Base-by-base conservation (phyloP, 2,888 invertebrate genomes). In the Crocallis elinguaria region DNA sequence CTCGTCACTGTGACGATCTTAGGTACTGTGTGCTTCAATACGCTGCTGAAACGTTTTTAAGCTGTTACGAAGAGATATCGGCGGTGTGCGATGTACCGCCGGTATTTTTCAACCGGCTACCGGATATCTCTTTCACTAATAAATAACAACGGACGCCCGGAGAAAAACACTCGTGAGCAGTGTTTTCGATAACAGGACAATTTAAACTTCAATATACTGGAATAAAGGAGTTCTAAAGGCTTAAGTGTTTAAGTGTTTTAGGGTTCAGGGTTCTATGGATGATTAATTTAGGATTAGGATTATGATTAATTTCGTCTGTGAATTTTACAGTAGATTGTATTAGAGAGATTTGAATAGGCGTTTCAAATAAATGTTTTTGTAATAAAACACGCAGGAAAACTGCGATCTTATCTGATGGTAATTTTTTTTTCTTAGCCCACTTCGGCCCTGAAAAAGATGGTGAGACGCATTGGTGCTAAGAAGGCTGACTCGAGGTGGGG, bases 21-120 rank as follows among this genome's bases (percentile, higher is more conserved):
- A 17, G 25, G n/a, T 13, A 52, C 52, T 46, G 52, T 25, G 54
- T 63, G 58, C 62, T 11, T 1, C 23, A 14, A 27, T 39, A 25
- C 11, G 38, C 7, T 12, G 19, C 37, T 8, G 61, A 75, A 76
- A 69, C 72, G 81, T 77, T 82, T 82, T 85, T 80, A 85, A 81
- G 80, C 80, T 77, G 73, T 77, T 76, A 76, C 60, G 67, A 62
- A 66, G 77, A 84, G 79, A 81, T 83, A 85, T 84, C 82, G 78
- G 82, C 79, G 85, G 83, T 78, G 73, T 71, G 62, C 70, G 76
- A 69, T 70, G 62, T 64, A 69, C 67, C 60, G 57, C 61, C 64
- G 73, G 67, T 71, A 79, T 82, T 83, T 84, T 81, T 82, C 76
- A 83, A 51, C 76, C 33, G 66, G 67, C 68, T 75, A 72, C 70